A percentile compares a stretch with the other conserved stretches of the same genome.
These are phyloP conservation scores for Morbakka virulenta DNA, from an alignment of 30 jellyfish, hydroid and myxozoan genomes.

Conservation along the genomic window DNA sequence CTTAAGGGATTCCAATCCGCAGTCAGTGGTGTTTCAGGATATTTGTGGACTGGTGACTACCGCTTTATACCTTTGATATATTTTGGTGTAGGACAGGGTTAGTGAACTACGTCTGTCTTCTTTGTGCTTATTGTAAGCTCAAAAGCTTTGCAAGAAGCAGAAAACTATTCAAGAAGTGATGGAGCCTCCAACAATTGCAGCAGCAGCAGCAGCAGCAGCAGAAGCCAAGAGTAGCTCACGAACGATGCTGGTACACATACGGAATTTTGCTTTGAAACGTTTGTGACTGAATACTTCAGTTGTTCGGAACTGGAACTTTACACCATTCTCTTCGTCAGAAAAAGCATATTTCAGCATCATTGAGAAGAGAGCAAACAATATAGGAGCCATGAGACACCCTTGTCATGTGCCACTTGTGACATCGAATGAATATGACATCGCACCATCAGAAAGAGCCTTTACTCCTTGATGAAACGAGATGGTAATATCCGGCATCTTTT, in stretches of 20 bases:
- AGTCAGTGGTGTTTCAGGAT: neutral
- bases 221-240: neutral
- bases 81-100: neutral
- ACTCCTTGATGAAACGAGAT: too few relatives aligned
- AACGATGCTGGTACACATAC: neutral
- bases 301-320: neutral
- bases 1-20: neutral
- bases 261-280: neutral
- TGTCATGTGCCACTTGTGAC: too few relatives aligned
- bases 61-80: neutral
- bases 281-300: neutral
- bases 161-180: neutral
- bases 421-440: too few relatives aligned
- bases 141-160: neutral
- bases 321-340: neutral
- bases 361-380: neutral
- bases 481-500: too few relatives aligned
- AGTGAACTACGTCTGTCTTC: neutral
- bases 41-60: neutral
- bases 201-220: neutral
- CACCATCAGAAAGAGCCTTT: too few relatives aligned
- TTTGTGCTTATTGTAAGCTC: neutral
- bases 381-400: neutral
- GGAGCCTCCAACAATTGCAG: neutral
- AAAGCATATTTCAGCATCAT: neutral